Conservation (phyloP, 2,888 invertebrate species). For the Fragum sueziense region DNA sequence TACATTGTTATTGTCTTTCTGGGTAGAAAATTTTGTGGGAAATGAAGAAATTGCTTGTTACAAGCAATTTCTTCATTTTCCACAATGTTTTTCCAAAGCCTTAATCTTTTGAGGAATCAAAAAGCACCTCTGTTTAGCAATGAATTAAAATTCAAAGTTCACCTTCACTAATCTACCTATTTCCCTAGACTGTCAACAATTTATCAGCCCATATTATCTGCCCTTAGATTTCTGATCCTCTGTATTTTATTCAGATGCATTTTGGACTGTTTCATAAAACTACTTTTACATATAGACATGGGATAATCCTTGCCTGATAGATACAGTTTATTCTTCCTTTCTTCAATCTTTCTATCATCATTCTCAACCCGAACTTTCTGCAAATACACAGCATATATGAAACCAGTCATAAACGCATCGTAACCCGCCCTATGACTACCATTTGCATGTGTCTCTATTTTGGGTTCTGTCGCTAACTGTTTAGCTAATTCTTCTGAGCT, state of each 20-base stretch:
- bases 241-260: constrained; percentile 72
- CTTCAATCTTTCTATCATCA: constrained; percentile 62
- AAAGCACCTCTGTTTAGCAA: background rate
- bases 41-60: background rate
- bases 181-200: background rate
- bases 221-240: constrained; percentile 26
- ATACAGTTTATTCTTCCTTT: constrained; percentile 80
- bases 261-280: constrained; percentile 79
- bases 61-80: background rate
- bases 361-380: constrained; percentile 44
- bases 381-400: constrained; percentile 78
- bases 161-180: background rate
- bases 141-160: background rate
- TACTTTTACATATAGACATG: constrained; percentile 78
- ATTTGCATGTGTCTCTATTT: constrained; percentile 43
- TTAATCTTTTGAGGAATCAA: no score
- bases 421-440: constrained; percentile 82
- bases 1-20: no score
- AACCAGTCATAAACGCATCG: constrained; percentile 84
- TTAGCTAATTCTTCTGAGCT: background rate
- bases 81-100: background rate
- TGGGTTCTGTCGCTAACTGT: background rate
- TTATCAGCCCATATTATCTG: background rate
- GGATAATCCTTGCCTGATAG: constrained; percentile 82
- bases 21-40: no score